phyloP scores from a whole-genome alignment of 2,888 invertebrate genomes.

The Neoaliturus tenellus region DNA sequence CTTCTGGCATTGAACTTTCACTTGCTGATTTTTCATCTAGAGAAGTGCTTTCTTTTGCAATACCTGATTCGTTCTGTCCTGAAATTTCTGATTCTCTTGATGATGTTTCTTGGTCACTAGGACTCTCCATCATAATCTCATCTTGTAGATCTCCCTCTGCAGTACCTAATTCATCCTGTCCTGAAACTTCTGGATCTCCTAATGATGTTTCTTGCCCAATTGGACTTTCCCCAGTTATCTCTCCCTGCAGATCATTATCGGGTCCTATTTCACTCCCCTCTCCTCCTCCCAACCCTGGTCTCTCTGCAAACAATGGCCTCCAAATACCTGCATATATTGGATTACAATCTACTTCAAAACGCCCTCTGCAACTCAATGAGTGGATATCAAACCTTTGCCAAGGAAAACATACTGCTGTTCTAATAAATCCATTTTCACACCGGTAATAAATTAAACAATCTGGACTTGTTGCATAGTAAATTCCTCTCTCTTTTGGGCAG shows the following conservation, averaged over 20 bases:
- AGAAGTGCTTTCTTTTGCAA: background rate
- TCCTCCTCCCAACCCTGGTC: background rate
- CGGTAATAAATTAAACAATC: constrained; percentile 32
- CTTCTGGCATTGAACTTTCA: no score
- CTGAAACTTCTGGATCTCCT: background rate
- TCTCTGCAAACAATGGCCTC: constrained; percentile 11
- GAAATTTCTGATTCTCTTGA: background rate
- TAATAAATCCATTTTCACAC: background rate
- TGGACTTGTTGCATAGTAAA: constrained; percentile 18
- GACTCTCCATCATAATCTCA: background rate
- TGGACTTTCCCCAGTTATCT: background rate
- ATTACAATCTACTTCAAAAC: constrained; percentile 24
- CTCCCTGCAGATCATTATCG: background rate
- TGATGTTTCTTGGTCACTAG: background rate
- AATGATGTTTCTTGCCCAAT: background rate
- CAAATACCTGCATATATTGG: constrained; percentile 37
- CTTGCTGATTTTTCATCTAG: background rate
- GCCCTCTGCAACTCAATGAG: background rate
- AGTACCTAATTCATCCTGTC: background rate
- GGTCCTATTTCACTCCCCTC: background rate
- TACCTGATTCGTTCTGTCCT: background rate
- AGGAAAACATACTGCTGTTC: background rate
- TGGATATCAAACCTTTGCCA: constrained; percentile 45
- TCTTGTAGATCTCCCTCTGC: background rate
- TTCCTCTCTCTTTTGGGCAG: background rate